Conservation (phyloP, 2,797 vertebrate genomes). For the Hemibagrus guttatus region DNA sequence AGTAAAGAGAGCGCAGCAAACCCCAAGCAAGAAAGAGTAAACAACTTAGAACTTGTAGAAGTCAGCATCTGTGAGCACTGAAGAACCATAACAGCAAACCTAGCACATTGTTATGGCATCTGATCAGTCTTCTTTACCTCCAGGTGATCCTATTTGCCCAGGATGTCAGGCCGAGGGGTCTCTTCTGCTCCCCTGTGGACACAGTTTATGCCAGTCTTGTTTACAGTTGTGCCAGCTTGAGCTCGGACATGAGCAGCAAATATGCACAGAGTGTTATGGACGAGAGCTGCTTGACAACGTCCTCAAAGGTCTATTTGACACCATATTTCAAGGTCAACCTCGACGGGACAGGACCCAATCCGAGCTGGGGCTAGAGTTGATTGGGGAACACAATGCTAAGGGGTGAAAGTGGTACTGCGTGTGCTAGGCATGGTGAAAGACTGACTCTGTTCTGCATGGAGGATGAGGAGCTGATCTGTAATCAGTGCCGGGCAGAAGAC, state of each 20-base stretch:
- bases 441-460: conserved; percentile 62
- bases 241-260: conserved; percentile 50
- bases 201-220: conserved; percentile 79
- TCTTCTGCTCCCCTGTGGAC: conserved; percentile 76
- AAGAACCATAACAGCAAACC: background rate
- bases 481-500: conserved; percentile 56
- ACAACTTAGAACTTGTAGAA: conserved; percentile 9
- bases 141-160: conserved; percentile 63
- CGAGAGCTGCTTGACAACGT: conserved; percentile 62
- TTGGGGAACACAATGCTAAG: background rate
- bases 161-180: conserved; percentile 76
- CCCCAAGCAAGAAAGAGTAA: conserved; percentile 3
- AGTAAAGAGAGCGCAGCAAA: conserved; percentile 27
- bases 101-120: conserved; percentile 34
- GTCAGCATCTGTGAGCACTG: background rate
- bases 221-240: conserved; percentile 69
- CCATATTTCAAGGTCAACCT: conserved; percentile 62
- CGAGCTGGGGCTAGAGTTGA: background rate
- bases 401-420: conserved; percentile 32
- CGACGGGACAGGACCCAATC: conserved; percentile 39
- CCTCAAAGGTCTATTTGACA: conserved; percentile 62
- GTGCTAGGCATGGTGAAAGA: conserved; percentile 55
- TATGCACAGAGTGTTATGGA: conserved; percentile 78
- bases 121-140: conserved; percentile 31
- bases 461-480: conserved; percentile 63